Evolutionary conservation across 2,113 vertebrate genomes (phyloP), one percentile per base, ranked within the genome.

Genomic region (Nothoprocta perdicaria): DNA sequence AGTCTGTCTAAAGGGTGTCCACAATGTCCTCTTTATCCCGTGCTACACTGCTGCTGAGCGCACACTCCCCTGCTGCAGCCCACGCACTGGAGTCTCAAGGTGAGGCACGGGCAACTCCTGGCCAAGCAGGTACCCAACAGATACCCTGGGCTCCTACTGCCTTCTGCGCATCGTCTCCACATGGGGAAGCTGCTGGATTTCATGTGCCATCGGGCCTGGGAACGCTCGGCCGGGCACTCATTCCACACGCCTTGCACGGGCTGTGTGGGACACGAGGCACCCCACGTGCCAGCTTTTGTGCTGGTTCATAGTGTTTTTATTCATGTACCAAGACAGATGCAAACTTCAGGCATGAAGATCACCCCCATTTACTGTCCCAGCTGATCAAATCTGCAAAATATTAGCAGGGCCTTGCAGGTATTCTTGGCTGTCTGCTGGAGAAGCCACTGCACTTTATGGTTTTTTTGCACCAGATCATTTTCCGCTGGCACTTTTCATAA

Each of bases 131-230:
- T 46, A 22, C 45, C 15, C 14, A 27, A 58, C 61, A 83, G 58
- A 22, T 6, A 33, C 43, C 58, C 41, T 27, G 7, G 3, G 14
- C 38, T 65, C 85, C 48, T 0, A 0, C 53, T 82, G 53, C 53
- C 31, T 50, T 33, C 18, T 48, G 73, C 22, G 45, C 40, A 6
- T 52, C 62, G 57, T 58, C 61, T 23, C 21, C 5, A 72, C 57
- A 60, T 16, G 48, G n/a, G 53, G 60, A 58, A 21, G 41, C 1
- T 3, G 14, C 43, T 74, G 83, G 23, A 17, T 55, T 86, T 55
- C 55, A 22, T 3, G 0, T 10, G 22, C 2, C 7, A 45, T 12
- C 0, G 1, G 60, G 82, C 26, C 27, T 1, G 0, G 45, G 61
- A 73, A 67, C 9, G 6, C 57, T 60, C 15, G 2, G 0, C 46